These are phyloP conservation scores for Cryptus viduatorius DNA, from an alignment of 2,888 invertebrate species.

Conservation along the genomic window DNA sequence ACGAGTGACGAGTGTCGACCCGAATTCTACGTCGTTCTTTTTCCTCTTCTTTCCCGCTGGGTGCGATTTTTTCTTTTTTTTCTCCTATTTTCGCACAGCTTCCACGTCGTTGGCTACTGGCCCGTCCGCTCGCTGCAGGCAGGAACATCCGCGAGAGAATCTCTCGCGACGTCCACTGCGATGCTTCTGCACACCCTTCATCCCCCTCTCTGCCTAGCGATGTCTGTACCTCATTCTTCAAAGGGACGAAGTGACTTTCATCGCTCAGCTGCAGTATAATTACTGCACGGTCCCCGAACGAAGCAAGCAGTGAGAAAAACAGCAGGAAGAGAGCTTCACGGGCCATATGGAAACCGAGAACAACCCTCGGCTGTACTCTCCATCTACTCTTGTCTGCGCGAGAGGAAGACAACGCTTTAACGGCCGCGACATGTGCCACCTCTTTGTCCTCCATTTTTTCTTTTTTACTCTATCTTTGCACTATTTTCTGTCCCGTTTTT, in stretches of 20 bases:
- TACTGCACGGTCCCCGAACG: constrained; percentile 42
- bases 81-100: background rate
- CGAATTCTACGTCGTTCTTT: constrained; percentile 57
- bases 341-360: background rate
- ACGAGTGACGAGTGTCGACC: constrained; percentile 65
- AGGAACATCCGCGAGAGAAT: constrained; percentile 24
- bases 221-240: constrained; percentile 50
- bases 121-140: background rate
- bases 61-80: background rate
- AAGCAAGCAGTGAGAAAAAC: constrained; percentile 9
- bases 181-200: background rate
- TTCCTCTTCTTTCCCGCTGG: constrained; percentile 6
- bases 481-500: constrained; percentile 1
- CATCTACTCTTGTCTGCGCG: background rate
- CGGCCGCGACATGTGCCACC: constrained; percentile 45
- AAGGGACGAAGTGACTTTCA: constrained; percentile 65
- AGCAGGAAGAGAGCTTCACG: constrained; percentile 5
- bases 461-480: constrained; percentile 22
- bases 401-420: constrained; percentile 44
- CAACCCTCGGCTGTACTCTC: background rate
- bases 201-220: background rate
- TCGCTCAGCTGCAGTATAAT: constrained; percentile 62
- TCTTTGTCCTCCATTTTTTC: constrained; percentile 41
- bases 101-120: constrained; percentile 9
- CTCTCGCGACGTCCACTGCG: constrained; percentile 30